Base-by-base conservation (phyloP, 2,113 vertebrate genomes). In the Sander lucioperca region DNA sequence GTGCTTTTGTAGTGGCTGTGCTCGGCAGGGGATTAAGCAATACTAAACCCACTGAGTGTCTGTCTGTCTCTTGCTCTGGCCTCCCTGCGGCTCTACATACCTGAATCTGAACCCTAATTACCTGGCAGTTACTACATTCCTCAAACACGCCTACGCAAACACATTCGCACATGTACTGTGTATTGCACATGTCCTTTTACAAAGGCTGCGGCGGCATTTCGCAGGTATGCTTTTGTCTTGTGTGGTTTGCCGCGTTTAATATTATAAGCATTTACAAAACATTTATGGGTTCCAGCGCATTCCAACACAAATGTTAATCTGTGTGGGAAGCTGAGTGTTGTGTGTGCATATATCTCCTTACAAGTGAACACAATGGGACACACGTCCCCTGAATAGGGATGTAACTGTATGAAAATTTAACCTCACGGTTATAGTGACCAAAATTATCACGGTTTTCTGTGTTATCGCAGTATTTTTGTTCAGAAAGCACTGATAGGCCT, bases 41-140 rank as follows among this genome's bases (percentile, higher is more conserved):
- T 79, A 77, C 82, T 80, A 80, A 92, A 87, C 87, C 87, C 56
- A 66, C 77, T 10, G 75, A 77, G 79, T 89, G 82, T 80, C 79
- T 84, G 86, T 74, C 87, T 62, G 53, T 75, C 79, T 74, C 72
- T 69, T 63, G 62, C 73, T 61, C 85, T 27, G 82, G 76, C 69
- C 85, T 80, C 90, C 89, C 91, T 16, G 76, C 83, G 75, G 90
- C 87, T 87, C 79, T 47, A 18, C 89, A 93, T 94, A 91, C 92
- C 92, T 92, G 79, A 83, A 86, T 80, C n/a, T 87, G 80, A 91
- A 85, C 89, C 69, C 83, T 91, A 89, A 93, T 93, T 93, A 91
- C 79, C 77, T 89, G 80, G 65, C 88, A 85, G 84, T 90, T 92
- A 79, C 81, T 54, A 47, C 91, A 88, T 93, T 94, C 94, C 89